Evolutionary conservation across 1,140 invertebrate species (phyloP).

Genomic region (Ectropis grisescens): DNA sequence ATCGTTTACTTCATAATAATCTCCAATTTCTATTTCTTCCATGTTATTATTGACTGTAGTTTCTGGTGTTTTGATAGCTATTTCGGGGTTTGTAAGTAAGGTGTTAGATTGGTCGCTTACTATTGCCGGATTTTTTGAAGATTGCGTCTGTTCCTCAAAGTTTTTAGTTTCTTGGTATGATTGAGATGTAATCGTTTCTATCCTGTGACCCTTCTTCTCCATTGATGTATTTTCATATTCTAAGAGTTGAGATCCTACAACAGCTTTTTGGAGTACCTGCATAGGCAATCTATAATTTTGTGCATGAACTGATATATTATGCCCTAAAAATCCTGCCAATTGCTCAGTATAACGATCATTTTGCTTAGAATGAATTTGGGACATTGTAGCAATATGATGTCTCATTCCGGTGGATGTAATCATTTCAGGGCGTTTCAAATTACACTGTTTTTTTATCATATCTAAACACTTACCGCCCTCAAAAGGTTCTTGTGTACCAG

Average conservation of each 20-base stretch:
- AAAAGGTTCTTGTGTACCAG: neutral
- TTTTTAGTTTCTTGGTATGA: neutral
- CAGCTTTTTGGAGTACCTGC: slow-evolving; percentile 2
- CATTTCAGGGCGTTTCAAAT: slow-evolving; percentile 3
- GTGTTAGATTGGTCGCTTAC: too few species aligned
- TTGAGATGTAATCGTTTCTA: neutral
- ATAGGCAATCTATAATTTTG: slow-evolving; percentile 3
- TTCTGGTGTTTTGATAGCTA: too few species aligned
- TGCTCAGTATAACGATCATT: slow-evolving; percentile 3
- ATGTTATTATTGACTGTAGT: too few species aligned
- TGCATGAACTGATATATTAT: slow-evolving; percentile 2
- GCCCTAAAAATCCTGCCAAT: slow-evolving; percentile 3
- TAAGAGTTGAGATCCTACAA: neutral
- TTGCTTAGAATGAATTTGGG: slow-evolving; percentile 1
- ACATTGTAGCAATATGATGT: slow-evolving; percentile 3
- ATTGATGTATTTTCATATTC: neutral
- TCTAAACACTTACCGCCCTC: slow-evolving; percentile 1
- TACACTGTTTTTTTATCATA: slow-evolving; percentile 3
- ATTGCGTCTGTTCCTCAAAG: neutral
- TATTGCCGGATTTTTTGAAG: too few species aligned
- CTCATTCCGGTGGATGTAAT: slow-evolving; percentile 1
- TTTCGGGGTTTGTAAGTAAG: too few species aligned
- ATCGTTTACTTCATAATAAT: too few species aligned
- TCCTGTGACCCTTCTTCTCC: neutral
- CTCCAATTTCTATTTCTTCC: too few species aligned